Percentiles rank a stretch among this genome's conserved stretches.
Conservation (phyloP, 1,140 invertebrate species). For the Arion vulgaris region DNA sequence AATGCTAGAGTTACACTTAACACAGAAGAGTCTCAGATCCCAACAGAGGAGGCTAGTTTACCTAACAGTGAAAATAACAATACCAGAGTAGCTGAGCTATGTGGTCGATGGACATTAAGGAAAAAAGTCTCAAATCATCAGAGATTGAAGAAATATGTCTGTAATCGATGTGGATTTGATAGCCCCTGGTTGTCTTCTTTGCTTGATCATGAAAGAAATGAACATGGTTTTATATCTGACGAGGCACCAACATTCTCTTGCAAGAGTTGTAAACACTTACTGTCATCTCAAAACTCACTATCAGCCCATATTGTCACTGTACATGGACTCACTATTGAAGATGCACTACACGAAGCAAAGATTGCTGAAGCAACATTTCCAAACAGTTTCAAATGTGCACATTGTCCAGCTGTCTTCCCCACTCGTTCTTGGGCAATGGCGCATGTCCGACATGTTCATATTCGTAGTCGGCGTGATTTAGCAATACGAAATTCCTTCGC, state of each 20-base stretch:
- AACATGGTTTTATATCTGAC: conserved; percentile 53
- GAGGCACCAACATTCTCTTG: conserved; percentile 55
- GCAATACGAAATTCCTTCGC: conserved; percentile 17
- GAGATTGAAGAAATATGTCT: conserved; percentile 83
- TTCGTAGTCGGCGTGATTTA: conserved; percentile 36
- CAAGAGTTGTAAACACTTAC: conserved; percentile 65
- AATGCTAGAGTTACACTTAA: conserved; percentile 68
- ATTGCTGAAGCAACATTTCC: conserved; percentile 49
- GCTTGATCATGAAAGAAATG: conserved; percentile 89
- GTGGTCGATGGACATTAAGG: conserved; percentile 50
- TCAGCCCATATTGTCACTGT: conserved; percentile 63
- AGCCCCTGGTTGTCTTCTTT: conserved; percentile 90
- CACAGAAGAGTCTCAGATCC: conserved; percentile 47
- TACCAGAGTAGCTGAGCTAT: conserved; percentile 42
- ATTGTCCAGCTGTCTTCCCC: conserved; percentile 72
- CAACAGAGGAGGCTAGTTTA: conserved; percentile 29
- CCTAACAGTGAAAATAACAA: conserved; percentile 36
- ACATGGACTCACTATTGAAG: conserved; percentile 41
- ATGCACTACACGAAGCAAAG: conserved; percentile 11
- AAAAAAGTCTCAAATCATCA: conserved; percentile 41
- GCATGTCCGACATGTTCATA: conserved; percentile 51
- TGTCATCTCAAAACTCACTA: conserved; percentile 66
- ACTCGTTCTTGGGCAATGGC: conserved; percentile 53
- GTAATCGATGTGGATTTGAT: conserved; percentile 90
- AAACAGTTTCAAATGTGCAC: conserved; percentile 73